These are phyloP conservation scores for Deroplatys truncata DNA, from an alignment of 2,888 invertebrate genomes.

Conservation along the genomic window DNA sequence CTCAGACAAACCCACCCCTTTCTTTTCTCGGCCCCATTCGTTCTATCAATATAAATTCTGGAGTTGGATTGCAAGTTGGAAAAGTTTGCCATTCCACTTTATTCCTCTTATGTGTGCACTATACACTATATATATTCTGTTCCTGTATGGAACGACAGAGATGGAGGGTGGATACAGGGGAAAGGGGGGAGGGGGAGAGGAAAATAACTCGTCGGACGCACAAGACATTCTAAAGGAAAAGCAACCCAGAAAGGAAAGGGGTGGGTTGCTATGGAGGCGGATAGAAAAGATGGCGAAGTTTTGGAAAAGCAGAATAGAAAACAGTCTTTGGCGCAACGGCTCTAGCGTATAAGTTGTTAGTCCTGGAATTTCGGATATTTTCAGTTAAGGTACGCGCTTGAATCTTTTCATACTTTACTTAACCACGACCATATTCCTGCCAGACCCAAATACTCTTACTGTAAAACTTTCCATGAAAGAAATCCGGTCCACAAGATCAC, in stretches of 20 bases:
- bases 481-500: too few relatives aligned
- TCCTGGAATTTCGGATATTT: not conserved
- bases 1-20: not conserved
- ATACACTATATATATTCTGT: not conserved
- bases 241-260: not conserved
- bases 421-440: too few relatives aligned
- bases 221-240: not conserved
- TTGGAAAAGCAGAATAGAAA: not conserved
- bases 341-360: not conserved
- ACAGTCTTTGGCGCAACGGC: not conserved
- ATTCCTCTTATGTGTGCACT: not conserved
- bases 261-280: not conserved
- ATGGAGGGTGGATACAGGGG: not conserved
- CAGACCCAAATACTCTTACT: too few relatives aligned
- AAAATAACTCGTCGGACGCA: not conserved
- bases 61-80: conserved; percentile 14
- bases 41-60: conserved; percentile 23
- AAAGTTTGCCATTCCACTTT: conserved; percentile 22
- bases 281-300: not conserved
- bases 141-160: not conserved
- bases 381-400: too few relatives aligned
- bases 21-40: conserved; percentile 3
- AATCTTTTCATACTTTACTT: too few relatives aligned
- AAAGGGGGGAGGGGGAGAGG: not conserved
- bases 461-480: too few relatives aligned